These are phyloP conservation scores for Nylanderia fulva DNA, from an alignment of 1,140 invertebrate species.

Conservation along the genomic window DNA sequence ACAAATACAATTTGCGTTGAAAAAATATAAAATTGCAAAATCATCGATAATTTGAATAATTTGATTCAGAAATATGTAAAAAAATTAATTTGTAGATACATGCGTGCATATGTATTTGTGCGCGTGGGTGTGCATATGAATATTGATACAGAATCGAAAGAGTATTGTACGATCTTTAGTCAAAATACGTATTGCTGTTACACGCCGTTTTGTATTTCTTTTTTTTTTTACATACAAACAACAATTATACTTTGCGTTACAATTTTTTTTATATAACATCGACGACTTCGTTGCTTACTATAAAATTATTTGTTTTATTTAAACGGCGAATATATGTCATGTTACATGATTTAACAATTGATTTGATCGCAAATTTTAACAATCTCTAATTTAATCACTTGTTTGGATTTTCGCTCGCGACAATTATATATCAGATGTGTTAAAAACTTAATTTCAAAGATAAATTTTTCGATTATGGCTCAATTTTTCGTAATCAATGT, in stretches of 20 bases:
- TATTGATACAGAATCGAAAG: constrained; percentile 51
- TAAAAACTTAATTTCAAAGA: not conserved
- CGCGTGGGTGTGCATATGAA: constrained; percentile 33
- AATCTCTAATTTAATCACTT: not conserved
- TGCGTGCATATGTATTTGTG: constrained; percentile 15
- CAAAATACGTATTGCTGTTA: constrained; percentile 44
- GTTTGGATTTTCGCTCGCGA: not conserved
- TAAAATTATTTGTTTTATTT: constrained; percentile 1
- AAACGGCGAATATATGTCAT: constrained; percentile 6
- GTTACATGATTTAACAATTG: constrained; percentile 13
- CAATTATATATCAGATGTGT: not conserved
- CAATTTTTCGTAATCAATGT: not conserved
- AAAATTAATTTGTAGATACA: constrained; percentile 50
- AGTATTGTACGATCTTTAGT: constrained; percentile 16
- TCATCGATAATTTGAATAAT: constrained; percentile 29
- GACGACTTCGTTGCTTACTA: not conserved
- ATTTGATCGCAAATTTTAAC: not conserved
- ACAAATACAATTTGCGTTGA: not conserved
- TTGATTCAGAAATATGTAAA: constrained; percentile 47
- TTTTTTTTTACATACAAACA: constrained; percentile 21
- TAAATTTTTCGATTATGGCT: not conserved
- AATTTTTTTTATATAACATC: constrained; percentile 33
- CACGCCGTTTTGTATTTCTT: constrained; percentile 29
- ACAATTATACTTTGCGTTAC: constrained; percentile 12
- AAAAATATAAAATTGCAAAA: constrained; percentile 14